These are phyloP conservation scores for Pomacea canaliculata DNA, from an alignment of 2,888 invertebrate species.

Conservation along the genomic window DNA sequence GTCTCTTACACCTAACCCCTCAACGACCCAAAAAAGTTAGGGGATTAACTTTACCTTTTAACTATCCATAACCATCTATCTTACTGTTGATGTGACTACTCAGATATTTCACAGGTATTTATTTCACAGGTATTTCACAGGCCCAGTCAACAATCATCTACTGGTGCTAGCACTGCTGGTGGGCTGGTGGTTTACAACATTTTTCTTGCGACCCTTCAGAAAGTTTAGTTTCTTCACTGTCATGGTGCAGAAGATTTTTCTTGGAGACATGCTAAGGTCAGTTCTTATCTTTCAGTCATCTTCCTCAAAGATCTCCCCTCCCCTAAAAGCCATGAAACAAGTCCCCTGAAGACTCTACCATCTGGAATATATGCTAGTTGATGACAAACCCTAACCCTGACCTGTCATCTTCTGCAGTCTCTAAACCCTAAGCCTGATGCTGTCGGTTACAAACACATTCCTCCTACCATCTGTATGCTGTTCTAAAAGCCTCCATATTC, in stretches of 20 bases:
- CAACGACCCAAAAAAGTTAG: too few relatives aligned
- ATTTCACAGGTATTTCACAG: constrained; percentile 4
- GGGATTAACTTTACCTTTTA: too few relatives aligned
- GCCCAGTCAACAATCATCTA: constrained; percentile 36
- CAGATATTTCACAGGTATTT: constrained; percentile 5
- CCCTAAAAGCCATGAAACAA: not conserved
- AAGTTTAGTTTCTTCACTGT: constrained; percentile 57
- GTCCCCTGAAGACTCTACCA: not conserved
- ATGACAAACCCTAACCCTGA: too few relatives aligned
- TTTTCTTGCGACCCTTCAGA: constrained; percentile 48
- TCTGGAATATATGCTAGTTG: too few relatives aligned
- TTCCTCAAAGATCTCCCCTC: not conserved
- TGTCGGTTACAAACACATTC: too few relatives aligned
- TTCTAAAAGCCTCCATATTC: too few relatives aligned
- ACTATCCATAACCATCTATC: too few relatives aligned
- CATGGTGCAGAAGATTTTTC: constrained; percentile 52
- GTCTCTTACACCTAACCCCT: too few relatives aligned
- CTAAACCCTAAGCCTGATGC: not conserved
- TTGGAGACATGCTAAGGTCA: constrained; percentile 27
- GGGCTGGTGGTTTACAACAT: constrained; percentile 55
- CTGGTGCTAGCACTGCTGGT: constrained; percentile 46
- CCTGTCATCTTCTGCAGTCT: not conserved
- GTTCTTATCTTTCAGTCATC: not conserved
- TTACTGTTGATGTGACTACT: too few relatives aligned
- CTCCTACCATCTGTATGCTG: too few relatives aligned